Percentiles rank a stretch among this genome's conserved stretches.
Evolutionary conservation across 2,113 vertebrate genomes (phyloP).

Genomic region (Holacanthus passer): DNA sequence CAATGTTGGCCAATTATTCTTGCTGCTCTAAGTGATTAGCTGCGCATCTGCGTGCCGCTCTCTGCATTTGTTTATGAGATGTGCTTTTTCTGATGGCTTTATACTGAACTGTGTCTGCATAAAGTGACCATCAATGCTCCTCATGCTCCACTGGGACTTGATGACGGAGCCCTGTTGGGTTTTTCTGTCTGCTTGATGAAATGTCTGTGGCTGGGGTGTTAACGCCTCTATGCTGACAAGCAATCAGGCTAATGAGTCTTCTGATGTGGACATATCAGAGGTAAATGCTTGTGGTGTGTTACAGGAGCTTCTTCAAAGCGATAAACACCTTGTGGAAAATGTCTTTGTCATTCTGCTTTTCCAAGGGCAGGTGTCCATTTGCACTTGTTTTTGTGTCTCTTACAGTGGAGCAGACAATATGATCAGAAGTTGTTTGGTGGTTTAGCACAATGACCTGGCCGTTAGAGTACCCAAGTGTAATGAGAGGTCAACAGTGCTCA

Average conservation of each 20-base stretch:
- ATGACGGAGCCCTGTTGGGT: slow-evolving; percentile 41
- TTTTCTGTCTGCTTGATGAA: slow-evolving; percentile 47
- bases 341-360: slow-evolving; percentile 6
- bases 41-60: slow-evolving; percentile 50
- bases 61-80: slow-evolving; percentile 56
- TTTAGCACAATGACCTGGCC: neutral
- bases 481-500: slow-evolving; percentile 4
- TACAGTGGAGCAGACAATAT: neutral
- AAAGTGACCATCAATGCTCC: slow-evolving; percentile 53
- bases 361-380: slow-evolving; percentile 26
- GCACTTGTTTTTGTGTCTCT: slow-evolving; percentile 21
- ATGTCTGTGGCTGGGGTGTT: slow-evolving; percentile 40
- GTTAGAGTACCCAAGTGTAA: slow-evolving; percentile 5
- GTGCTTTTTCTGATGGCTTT: slow-evolving; percentile 55
- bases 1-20: slow-evolving; percentile 77
- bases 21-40: slow-evolving; percentile 71
- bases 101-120: slow-evolving; percentile 54
- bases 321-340: slow-evolving; percentile 15
- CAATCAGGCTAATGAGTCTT: slow-evolving; percentile 44
- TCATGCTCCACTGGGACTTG: slow-evolving; percentile 14
- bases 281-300: slow-evolving; percentile 5
- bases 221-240: slow-evolving; percentile 28
- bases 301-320: neutral
- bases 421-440: slow-evolving; percentile 15
- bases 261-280: slow-evolving; percentile 15